Conservation (phyloP, 2,113 vertebrate genomes). For the Cryptotis parvus region DNA sequence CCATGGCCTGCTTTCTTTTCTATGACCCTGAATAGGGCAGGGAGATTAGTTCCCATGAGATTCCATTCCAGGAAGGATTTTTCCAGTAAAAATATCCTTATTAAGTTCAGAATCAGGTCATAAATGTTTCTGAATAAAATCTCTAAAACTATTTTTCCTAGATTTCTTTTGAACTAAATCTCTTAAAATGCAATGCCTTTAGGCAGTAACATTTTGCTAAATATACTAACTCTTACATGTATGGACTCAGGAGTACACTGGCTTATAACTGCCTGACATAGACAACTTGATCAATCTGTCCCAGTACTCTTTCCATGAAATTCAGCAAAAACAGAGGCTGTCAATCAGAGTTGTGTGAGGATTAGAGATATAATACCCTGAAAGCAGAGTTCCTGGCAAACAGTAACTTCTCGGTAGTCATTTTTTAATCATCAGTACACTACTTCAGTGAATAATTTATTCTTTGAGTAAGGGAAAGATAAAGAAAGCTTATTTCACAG, state of each 20-base stretch:
- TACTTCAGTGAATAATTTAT: not conserved
- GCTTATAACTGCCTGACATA: too few relatives aligned
- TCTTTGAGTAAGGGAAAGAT: not conserved
- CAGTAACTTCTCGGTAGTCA: not conserved
- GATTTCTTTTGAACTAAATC: not conserved
- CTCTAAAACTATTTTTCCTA: not conserved
- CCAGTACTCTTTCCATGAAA: not conserved
- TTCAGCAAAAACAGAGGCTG: not conserved
- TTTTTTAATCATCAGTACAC: not conserved
- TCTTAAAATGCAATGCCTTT: not conserved
- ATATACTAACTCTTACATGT: accelerated
- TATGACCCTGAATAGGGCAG: not conserved
- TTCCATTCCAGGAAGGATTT: not conserved
- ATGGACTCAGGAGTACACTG: not conserved
- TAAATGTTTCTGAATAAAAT: not conserved
- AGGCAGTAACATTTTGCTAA: not conserved
- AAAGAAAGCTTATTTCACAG: too few relatives aligned
- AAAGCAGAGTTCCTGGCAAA: not conserved
- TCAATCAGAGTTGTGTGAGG: not conserved
- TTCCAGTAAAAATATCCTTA: not conserved
- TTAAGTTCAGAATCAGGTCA: not conserved
- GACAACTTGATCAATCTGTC: not conserved
- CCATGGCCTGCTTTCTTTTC: not conserved
- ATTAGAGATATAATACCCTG: not conserved
- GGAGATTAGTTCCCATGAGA: not conserved